Conservation (phyloP, 2,797 vertebrate genomes). For the Tympanoctomys barrerae region DNA sequence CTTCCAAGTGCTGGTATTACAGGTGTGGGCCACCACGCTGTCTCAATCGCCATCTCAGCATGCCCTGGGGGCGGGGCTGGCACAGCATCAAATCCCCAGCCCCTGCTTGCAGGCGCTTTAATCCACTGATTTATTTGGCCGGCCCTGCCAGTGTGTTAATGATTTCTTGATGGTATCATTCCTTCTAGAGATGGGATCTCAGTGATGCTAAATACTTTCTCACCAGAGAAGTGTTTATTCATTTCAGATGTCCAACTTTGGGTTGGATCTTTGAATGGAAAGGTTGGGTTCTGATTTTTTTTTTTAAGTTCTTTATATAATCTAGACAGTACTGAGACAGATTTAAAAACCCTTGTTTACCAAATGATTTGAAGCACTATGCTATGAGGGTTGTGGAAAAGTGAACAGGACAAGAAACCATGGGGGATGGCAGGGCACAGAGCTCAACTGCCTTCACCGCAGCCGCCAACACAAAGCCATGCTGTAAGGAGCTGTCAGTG, state of each 20-base stretch:
- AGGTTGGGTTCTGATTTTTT: not conserved
- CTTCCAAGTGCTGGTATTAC: too few relatives aligned
- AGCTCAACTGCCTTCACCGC: rapidly evolving
- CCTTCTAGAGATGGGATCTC: not conserved
- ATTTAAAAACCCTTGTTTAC: not conserved
- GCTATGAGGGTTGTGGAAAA: not conserved
- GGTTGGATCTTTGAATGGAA: not conserved
- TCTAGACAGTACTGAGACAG: not conserved
- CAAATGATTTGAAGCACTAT: not conserved
- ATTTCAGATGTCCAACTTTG: not conserved
- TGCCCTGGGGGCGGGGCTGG: too few relatives aligned
- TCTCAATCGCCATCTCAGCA: too few relatives aligned
- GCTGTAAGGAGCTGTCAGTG: rapidly evolving
- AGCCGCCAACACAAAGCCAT: rapidly evolving
- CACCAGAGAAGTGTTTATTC: not conserved
- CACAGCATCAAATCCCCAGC: too few relatives aligned
- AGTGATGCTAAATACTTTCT: not conserved
- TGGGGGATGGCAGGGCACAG: rapidly evolving
- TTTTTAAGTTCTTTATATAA: not conserved
- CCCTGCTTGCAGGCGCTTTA: too few relatives aligned
- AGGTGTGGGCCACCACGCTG: too few relatives aligned
- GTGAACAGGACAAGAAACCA: not conserved
- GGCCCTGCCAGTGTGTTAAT: not conserved
- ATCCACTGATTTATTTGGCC: too few relatives aligned
- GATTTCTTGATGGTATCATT: not conserved